Conservation (phyloP, 1,140 invertebrate species). For the Magallana angulata region DNA sequence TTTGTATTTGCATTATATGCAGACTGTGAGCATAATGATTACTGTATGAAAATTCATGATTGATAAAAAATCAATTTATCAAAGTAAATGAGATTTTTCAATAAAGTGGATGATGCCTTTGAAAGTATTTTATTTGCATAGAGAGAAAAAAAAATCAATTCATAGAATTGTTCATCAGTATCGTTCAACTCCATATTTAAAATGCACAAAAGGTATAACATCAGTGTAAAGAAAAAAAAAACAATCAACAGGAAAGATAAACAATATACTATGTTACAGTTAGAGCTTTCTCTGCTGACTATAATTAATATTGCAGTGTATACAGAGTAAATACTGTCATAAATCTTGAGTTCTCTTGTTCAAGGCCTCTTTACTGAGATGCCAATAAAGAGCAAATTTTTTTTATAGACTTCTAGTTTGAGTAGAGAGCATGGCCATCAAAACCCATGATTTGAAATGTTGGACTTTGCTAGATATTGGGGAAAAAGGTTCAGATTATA, state of each 20-base stretch:
- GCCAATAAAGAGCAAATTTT: no score
- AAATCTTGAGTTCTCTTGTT: neutral
- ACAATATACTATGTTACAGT: neutral
- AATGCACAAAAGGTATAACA: conserved; percentile 15
- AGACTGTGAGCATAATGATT: neutral
- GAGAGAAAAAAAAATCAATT: conserved; percentile 15
- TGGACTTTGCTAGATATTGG: no score
- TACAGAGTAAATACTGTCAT: neutral
- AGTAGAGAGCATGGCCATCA: no score
- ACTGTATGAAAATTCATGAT: neutral
- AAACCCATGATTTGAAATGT: no score
- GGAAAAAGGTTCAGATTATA: no score
- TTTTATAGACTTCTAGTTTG: no score
- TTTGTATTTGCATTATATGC: conserved; percentile 7
- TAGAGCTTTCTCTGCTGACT: neutral
- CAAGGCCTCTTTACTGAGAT: neutral
- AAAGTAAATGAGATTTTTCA: no score
- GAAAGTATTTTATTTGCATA: neutral
- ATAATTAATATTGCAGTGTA: neutral
- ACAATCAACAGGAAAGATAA: neutral
- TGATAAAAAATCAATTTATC: neutral
- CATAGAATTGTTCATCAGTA: conserved; percentile 1
- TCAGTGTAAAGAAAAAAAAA: neutral
- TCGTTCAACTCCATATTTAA: neutral
- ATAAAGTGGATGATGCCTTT: no score